Evolutionary conservation across 2,113 vertebrate species (phyloP), one percentile per base, ranked within the genome.

Genomic region (Menidia beryllina): DNA sequence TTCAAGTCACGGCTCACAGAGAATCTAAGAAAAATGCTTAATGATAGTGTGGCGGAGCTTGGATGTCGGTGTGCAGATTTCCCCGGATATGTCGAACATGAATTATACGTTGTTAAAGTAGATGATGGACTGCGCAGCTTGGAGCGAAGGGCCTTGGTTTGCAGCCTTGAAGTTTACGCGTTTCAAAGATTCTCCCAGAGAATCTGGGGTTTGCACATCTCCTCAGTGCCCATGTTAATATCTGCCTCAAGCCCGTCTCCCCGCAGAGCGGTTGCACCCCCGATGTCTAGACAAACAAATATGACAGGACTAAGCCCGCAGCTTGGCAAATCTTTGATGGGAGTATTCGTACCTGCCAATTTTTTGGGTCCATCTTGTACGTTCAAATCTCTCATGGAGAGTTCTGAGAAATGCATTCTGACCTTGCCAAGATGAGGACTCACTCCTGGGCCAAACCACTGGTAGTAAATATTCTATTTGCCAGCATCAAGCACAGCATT

Each of bases 21-120:
- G 85, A 67, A 69, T 58, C 49, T 21, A 14, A 70, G n/a, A 69
- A 75, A 82, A 71, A 81, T 63, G 55, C 49, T 73, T 88, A 89
- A 90, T 89, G 73, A 88, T 71, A 85, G 82, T 54, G 74, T 74
- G 43, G 73, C 20, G 68, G 79, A 63, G 49, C 68, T 43, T 65
- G 76, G 34, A 80, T 79, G 81, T 75, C 67, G 82, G 69, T 50
- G 72, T 77, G 64, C 79, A 81, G 65, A 73, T 88, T 86, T 87
- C 72, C 50, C 79, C 75, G 83, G 84, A 92, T 87, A 88, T 87
- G 77, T 85, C 71, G 82, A 87, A 90, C 76, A 78, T 71, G 80
- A 90, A 89, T 89, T 89, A 88, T 83, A 90, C 10, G 83, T 84
- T 90, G 82, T 86, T 77, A 78, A 82, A 76, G 24, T 34, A 83